These are phyloP conservation scores for Limonius californicus DNA, from an alignment of 1,140 invertebrate species.

Conservation along the genomic window DNA sequence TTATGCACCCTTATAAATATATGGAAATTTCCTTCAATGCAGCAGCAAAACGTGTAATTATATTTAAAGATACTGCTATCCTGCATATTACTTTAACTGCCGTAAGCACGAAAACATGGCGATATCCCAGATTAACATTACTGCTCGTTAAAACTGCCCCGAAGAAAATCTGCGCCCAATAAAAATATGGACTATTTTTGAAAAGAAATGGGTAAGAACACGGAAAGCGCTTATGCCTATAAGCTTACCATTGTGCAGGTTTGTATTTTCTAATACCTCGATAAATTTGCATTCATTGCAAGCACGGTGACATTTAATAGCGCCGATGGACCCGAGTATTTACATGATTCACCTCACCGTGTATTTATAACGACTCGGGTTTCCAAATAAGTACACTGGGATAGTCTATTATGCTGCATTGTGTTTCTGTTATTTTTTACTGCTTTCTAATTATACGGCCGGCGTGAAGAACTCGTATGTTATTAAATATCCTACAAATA, in stretches of 20 bases:
- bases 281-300: constrained; percentile 11
- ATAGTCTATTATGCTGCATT: neutral
- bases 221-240: too few species aligned
- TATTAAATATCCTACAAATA: neutral
- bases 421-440: constrained; percentile 9
- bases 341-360: constrained; percentile 4
- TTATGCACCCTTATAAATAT: constrained; percentile 10
- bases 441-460: constrained; percentile 1
- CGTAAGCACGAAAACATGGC: constrained; percentile 1
- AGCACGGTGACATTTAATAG: constrained; percentile 3
- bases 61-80: constrained; percentile 8
- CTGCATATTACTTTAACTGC: neutral
- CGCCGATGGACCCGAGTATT: neutral
- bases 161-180: too few species aligned
- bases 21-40: neutral
- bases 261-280: neutral
- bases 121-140: neutral
- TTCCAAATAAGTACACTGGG: constrained; percentile 12
- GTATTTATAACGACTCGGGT: constrained; percentile 6
- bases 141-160: neutral
- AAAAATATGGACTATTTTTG: too few species aligned
- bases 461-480: neutral
- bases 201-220: too few species aligned
- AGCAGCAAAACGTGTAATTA: constrained; percentile 5
- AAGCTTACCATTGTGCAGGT: too few species aligned